Evolutionary conservation across 1,140 invertebrate species (phyloP).

Genomic region (Melipona quadrifasciata): DNA sequence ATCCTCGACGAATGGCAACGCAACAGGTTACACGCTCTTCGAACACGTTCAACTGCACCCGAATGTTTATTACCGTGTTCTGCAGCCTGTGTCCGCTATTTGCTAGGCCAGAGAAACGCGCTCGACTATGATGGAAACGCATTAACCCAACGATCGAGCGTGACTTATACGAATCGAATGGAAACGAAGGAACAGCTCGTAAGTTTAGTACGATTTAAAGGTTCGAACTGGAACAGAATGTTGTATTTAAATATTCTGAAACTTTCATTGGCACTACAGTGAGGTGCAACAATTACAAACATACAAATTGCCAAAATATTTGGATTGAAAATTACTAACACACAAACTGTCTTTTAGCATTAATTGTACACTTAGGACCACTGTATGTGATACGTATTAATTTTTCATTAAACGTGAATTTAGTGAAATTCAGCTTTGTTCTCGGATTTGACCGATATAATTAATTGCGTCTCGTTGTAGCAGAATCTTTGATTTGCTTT

Average conservation of each 20-base stretch:
- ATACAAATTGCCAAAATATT: too few species aligned
- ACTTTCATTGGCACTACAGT: too few species aligned
- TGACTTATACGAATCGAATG: background rate
- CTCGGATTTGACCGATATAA: too few species aligned
- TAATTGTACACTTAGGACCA: too few species aligned
- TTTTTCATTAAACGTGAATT: too few species aligned
- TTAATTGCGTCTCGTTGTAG: too few species aligned
- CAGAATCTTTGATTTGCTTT: background rate
- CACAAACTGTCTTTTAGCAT: too few species aligned
- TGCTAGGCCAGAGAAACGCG: background rate
- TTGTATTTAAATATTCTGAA: too few species aligned
- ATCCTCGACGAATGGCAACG: constrained; percentile 6
- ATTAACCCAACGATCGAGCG: background rate
- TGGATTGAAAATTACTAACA: too few species aligned
- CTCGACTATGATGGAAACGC: background rate
- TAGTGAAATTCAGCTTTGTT: too few species aligned
- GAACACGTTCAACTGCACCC: constrained; percentile 10
- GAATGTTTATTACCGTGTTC: constrained; percentile 32
- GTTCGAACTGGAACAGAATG: background rate
- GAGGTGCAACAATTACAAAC: too few species aligned
- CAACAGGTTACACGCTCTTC: constrained; percentile 30
- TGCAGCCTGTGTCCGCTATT: constrained; percentile 10
- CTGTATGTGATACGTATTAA: too few species aligned
- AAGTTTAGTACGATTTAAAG: background rate
- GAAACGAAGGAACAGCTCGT: background rate